These are phyloP conservation scores for Laspeyria flexula DNA, from an alignment of 2,888 invertebrate genomes.

Conservation along the genomic window DNA sequence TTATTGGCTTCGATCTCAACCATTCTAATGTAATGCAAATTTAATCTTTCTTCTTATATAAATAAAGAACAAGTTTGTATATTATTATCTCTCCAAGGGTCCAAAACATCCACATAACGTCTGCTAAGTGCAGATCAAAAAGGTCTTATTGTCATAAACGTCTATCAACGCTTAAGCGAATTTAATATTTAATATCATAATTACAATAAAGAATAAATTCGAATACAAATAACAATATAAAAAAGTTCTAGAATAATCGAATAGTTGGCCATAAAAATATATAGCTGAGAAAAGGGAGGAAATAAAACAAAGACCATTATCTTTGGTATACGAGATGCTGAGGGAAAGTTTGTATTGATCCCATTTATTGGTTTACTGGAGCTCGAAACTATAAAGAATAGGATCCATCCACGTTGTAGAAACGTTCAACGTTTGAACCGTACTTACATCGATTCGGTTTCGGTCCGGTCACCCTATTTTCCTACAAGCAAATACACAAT, in stretches of 20 bases:
- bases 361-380: slow-evolving; percentile 28
- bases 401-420: not conserved
- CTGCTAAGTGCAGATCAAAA: too few relatives aligned
- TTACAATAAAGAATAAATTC: not conserved
- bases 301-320: slow-evolving; percentile 16
- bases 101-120: too few relatives aligned
- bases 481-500: not conserved
- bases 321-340: slow-evolving; percentile 16
- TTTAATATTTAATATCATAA: too few relatives aligned
- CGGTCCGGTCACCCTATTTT: not conserved
- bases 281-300: not conserved
- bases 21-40: not conserved
- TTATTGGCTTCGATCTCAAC: slow-evolving; percentile 10
- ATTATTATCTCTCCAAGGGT: too few relatives aligned
- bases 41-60: not conserved
- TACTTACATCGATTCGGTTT: not conserved
- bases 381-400: not conserved
- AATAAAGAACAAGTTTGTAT: too few relatives aligned
- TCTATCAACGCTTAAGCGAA: too few relatives aligned
- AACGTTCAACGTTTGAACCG: not conserved
- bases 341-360: slow-evolving; percentile 26
- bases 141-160: too few relatives aligned
- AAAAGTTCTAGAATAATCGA: not conserved
- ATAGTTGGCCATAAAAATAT: slow-evolving; percentile 21
- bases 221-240: not conserved